Percentiles rank a stretch among this genome's conserved stretches.
phyloP scores from a whole-genome alignment of 2,797 vertebrate genomes.

The Sebastes minor region DNA sequence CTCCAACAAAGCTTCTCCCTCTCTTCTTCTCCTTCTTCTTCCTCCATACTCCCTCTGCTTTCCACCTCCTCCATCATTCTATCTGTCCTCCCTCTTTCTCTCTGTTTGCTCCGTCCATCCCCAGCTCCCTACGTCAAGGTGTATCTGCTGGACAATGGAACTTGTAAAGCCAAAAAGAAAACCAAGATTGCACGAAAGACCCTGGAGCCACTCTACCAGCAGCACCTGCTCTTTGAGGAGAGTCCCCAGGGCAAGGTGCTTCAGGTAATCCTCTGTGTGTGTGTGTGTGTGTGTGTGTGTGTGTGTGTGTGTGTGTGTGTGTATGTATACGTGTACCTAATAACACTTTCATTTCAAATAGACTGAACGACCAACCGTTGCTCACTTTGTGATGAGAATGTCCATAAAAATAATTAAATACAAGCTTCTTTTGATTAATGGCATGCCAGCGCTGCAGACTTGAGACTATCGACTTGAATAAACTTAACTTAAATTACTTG shows the following conservation, averaged over 20 bases:
- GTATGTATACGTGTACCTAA: too few species aligned
- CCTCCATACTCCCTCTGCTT: neutral
- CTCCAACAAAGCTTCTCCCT: neutral
- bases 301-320: too few species aligned
- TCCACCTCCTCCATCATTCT: conserved; percentile 55
- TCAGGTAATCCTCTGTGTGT: conserved; percentile 84
- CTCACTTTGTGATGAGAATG: neutral
- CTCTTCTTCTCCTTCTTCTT: neutral
- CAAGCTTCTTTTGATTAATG: neutral
- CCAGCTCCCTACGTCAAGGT: conserved; percentile 98
- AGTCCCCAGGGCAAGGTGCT: conserved; percentile 98
- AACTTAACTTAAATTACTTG: too few species aligned
- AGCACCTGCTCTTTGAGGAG: conserved; percentile 96
- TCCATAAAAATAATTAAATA: neutral
- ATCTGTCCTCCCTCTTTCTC: neutral
- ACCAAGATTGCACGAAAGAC: conserved; percentile 99
- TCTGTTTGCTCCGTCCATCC: conserved; percentile 2
- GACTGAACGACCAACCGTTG: neutral
- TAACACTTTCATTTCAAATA: too few species aligned
- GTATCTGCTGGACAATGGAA: conserved; percentile 95
- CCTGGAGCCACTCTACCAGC: conserved; percentile 98
- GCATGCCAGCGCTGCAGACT: neutral
- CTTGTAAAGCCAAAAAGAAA: conserved; percentile 99
- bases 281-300: too few species aligned
- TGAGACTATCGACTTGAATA: neutral